Evolutionary conservation across 2,113 vertebrate genomes (phyloP).

Genomic region (Coracopsis vasa): DNA sequence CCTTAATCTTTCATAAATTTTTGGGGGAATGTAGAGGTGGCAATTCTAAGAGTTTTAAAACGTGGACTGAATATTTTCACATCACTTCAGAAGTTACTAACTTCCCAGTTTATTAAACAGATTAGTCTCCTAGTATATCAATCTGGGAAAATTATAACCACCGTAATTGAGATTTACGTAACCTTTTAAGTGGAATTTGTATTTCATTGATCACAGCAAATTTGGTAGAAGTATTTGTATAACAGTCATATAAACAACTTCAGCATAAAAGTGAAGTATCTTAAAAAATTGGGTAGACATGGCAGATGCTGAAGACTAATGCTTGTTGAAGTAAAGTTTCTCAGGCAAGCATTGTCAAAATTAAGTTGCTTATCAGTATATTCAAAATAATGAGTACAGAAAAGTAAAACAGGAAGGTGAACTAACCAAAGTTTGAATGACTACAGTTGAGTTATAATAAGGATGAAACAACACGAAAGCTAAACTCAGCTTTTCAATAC

Average conservation of each 20-base stretch:
- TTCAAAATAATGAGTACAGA: background rate
- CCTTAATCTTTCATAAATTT: background rate
- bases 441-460: background rate
- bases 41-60: background rate
- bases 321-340: background rate
- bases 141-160: background rate
- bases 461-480: background rate
- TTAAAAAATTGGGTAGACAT: background rate
- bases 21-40: background rate
- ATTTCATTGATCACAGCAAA: background rate
- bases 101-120: background rate
- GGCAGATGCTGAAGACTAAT: background rate
- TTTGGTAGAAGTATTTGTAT: background rate
- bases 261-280: background rate
- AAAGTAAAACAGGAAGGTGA: background rate
- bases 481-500: background rate
- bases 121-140: background rate
- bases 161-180: background rate
- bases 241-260: background rate
- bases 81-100: background rate
- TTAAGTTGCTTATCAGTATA: background rate
- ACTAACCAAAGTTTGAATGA: background rate
- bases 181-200: background rate
- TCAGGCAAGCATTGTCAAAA: background rate
- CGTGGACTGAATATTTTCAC: background rate